Evolutionary conservation across 2,888 invertebrate species (phyloP), one percentile per base, ranked within the genome.

Genomic region (Macrosiphum euphorbiae): DNA sequence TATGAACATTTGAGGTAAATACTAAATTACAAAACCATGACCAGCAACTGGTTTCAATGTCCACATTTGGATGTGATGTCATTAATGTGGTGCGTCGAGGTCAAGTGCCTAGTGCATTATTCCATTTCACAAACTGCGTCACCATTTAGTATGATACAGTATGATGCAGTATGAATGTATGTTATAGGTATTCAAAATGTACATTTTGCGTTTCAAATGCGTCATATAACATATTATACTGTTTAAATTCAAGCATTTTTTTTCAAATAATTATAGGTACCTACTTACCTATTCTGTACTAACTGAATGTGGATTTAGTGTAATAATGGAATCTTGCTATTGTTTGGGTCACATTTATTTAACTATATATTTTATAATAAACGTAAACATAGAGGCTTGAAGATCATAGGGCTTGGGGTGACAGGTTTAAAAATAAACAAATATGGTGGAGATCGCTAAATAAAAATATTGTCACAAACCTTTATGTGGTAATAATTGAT

Each of bases 41-140:
- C 35, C 78, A n/a, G 44, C 78, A 35, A 78, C 78, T 78, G 35
- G 78, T 78, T 78, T 35, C 78, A 78, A 78, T 78, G 78, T 78
- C 44, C 85, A 85, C 85, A 28, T 24, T 85, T 85, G 85, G 44
- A 85, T 85, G 44, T 85, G 85, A 85, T 85, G 85, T 85, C 85
- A 85, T 44, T 85, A 41, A 26, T 85, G 44, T 28, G 44, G 26
- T 13, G 11, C 11, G 44, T 44, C 85, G 85, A 85, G 85, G 85
- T 85, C 85, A 85, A 85, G 35, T 78, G 35, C 78, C 20, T 35
- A 41, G 78, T 78, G 20, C 35, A 35, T 35, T 41, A 78, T 35
- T 78, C 67, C 78, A 78, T 78, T 78, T 41, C 78, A 78, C 78
- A 78, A 35, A 78, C 35, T 78, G 78, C 78, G 78, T 35, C 78